Base-by-base conservation (phyloP, 2,113 vertebrate genomes). In the Nannospalax galili region DNA sequence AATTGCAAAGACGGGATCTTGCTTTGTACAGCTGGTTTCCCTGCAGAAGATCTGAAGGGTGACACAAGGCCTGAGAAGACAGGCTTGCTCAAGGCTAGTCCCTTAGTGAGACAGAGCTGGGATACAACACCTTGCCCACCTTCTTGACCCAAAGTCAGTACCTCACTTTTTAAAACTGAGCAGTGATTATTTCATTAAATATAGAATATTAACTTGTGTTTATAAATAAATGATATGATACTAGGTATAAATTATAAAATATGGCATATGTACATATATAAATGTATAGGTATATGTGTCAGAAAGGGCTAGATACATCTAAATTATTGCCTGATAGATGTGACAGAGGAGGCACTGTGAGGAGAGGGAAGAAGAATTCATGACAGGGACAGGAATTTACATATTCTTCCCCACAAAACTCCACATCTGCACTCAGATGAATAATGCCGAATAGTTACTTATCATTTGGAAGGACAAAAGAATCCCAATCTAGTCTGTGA, bases 391-490 rank as follows among this genome's bases (percentile, higher is more conserved):
- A 37, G 2, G 24, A 64, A 58, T 19, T 72, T 22, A 19, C 6
- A 32, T 3, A 73, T 3, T 30, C 19, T 26, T 20, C 2, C 20
- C 19, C 9, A 1, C 10, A 58, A 22, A 48, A 1, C 24, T 24
- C 52, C 3, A 60, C 35, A 81, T 10, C 7, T 12, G 48, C 48
- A 52, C 48, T 74, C 37, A 74, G 26, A 28, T 26, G 40, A 22
- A 35, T 17, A 1, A 87, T 24, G 30, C 0, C 0, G 28, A 28
- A 0, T 12, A 10, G 28, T 19, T n/a, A 14, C 3, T 4, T 15
- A 35, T 62, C 62, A 45, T 48, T 32, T 64, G 60, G 20, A 58
- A 70, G 37, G 4, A 40, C 37, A 20, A 72, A 60, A 70, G 24
- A 26, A 19, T 28, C 22, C 20, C 28, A 45, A 67, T 30, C 16